Base-by-base conservation (phyloP, 1,140 invertebrate genomes). In the Akabosia matsudoensis region DNA sequence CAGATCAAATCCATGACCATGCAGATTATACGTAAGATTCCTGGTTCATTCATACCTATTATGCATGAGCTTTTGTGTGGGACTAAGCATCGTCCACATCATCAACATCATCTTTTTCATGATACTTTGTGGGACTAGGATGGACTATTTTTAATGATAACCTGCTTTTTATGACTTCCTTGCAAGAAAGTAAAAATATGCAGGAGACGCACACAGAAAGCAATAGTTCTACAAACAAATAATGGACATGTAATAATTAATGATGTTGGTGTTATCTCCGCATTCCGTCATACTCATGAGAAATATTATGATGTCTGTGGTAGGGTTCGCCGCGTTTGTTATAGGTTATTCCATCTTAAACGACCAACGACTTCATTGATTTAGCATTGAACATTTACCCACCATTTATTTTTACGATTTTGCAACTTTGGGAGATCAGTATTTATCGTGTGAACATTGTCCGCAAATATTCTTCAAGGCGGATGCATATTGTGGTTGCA, bases 131-230 rank as follows among this genome's bases (percentile, higher is more conserved):
- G 30, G 30, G 30, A 67, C 31, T 67, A 67, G 1, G 24, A 31
- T 67, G 61, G 13, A 67, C 61, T 67, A 67, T 31, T 30, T 67
- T 67, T 30, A 30, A 31, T 31, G 61, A 67, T 67, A 67, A 67
- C 61, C 61, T 67, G 61, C 24, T 67, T 67, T 67, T 67, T 31
- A 67, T 67, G 28, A 67, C 61, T 67, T 67, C 61, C 61, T 67
- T 67, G 61, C 3, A 67, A 67, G 28, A 30, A 67, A 67, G 28
- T 28, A 28, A 67, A 67, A 67, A 67, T 4, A 56, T 4, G n/a
- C 7, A 22, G 24, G 22, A 56, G 10, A 56, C 3, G 54, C 14
- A 56, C 10, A 22, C 4, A 30, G 31, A 30, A 24, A 67, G 10
- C n/a, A 67, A 30, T 67, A 31, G 7, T 61, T 16, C 24, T 22